Evolutionary conservation across 2,888 invertebrate species (phyloP).

Genomic region (Eristalinus sepulchralis): DNA sequence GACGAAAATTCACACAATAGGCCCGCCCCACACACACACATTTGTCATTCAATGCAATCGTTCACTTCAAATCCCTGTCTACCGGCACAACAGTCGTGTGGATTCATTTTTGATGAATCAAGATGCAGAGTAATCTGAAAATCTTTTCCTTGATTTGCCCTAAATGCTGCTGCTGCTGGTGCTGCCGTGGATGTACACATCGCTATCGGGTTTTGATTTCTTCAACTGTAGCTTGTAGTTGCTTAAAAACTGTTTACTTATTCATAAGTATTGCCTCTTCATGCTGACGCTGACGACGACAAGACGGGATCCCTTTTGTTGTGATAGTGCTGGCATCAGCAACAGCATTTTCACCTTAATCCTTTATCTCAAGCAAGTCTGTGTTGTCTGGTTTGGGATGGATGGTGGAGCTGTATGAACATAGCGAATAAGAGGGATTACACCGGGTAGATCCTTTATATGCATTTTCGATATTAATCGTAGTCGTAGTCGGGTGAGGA

Average conservation of each 20-base stretch:
- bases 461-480: slow-evolving; percentile 20
- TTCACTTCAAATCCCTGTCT: background rate
- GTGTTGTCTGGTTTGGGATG: background rate
- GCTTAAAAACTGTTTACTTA: slow-evolving; percentile 6
- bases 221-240: background rate
- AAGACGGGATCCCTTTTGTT: background rate
- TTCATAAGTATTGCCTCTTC: slow-evolving; percentile 18
- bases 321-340: background rate
- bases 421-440: background rate
- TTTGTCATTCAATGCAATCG: background rate
- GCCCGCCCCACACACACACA: background rate
- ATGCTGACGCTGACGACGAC: background rate
- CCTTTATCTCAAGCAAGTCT: slow-evolving; percentile 15
- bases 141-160: background rate
- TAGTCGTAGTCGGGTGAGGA: background rate
- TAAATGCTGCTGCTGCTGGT: background rate
- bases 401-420: background rate
- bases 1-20: background rate
- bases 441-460: background rate
- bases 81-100: slow-evolving; percentile 1
- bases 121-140: background rate
- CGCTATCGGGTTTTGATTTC: background rate
- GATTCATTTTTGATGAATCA: slow-evolving; percentile 18
- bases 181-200: background rate
- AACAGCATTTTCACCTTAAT: slow-evolving; percentile 17